These are phyloP conservation scores for Magallana nippona DNA, from an alignment of 2,888 invertebrate species.

Conservation along the genomic window DNA sequence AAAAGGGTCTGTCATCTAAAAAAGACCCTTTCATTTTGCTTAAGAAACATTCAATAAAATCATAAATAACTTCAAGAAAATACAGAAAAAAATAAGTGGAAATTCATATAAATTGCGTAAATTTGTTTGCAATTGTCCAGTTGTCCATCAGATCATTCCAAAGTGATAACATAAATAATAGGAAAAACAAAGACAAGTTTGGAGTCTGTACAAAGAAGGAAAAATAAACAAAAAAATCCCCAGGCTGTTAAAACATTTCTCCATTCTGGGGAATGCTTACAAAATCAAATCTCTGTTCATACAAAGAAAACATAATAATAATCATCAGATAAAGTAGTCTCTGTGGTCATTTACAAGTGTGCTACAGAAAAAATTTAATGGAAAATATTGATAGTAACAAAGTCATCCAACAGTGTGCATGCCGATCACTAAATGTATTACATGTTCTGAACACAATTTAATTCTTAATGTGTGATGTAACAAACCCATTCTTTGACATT, in stretches of 20 bases:
- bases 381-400: not conserved
- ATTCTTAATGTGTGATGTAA: not conserved
- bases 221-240: not conserved
- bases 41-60: not conserved
- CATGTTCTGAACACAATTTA: conserved; percentile 22
- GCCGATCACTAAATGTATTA: conserved; percentile 14
- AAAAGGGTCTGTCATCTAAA: conserved; percentile 4
- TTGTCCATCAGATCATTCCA: not conserved
- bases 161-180: not conserved
- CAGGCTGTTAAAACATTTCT: not conserved
- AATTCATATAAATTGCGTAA: conserved; percentile 27
- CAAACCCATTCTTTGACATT: not conserved
- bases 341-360: conserved; percentile 13
- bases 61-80: not conserved
- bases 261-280: not conserved
- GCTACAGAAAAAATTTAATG: not conserved
- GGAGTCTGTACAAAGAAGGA: not conserved
- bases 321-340: not conserved
- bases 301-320: not conserved
- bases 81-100: not conserved
- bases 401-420: not conserved
- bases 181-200: not conserved
- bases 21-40: not conserved
- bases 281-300: not conserved
- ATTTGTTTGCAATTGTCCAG: conserved; percentile 7